Percentiles rank a stretch among this genome's conserved stretches.
These are phyloP conservation scores for Tetramorium parvispinum DNA, from an alignment of 1,140 invertebrate genomes.

Conservation along the genomic window DNA sequence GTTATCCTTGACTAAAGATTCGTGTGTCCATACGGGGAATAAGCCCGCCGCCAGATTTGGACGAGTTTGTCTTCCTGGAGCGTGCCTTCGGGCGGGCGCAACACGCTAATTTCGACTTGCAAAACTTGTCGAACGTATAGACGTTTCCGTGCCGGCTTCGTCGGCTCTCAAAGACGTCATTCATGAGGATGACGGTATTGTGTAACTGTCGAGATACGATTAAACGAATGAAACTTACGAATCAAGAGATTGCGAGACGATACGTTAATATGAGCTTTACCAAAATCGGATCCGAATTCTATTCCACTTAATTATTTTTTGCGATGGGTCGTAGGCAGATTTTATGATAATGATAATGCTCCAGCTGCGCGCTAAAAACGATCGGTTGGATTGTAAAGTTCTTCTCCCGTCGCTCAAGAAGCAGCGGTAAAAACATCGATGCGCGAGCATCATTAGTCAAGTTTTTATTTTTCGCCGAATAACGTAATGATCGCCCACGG, in stretches of 20 bases:
- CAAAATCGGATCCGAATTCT: not conserved
- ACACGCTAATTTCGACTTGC: not conserved
- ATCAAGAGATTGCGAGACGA: not conserved
- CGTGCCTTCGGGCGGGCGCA: not conserved
- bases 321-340: not conserved
- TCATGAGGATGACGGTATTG: slow-evolving; percentile 13
- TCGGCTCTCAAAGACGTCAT: slow-evolving; percentile 28
- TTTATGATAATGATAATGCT: not conserved
- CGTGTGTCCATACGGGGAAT: not conserved
- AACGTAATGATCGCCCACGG: slow-evolving; percentile 57
- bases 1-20: slow-evolving; percentile 34
- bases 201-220: not conserved
- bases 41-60: not conserved
- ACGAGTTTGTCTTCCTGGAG: slow-evolving; percentile 17
- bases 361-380: not conserved
- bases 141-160: not conserved
- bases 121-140: not conserved
- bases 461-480: slow-evolving; percentile 36
- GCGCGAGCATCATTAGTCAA: slow-evolving; percentile 40
- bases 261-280: not conserved
- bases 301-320: not conserved
- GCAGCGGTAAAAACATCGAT: not conserved
- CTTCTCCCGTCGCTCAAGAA: not conserved
- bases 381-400: not conserved
- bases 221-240: not conserved